These are phyloP conservation scores for Oreohelix idahoensis DNA, from an alignment of 1,140 invertebrate species.

Conservation along the genomic window DNA sequence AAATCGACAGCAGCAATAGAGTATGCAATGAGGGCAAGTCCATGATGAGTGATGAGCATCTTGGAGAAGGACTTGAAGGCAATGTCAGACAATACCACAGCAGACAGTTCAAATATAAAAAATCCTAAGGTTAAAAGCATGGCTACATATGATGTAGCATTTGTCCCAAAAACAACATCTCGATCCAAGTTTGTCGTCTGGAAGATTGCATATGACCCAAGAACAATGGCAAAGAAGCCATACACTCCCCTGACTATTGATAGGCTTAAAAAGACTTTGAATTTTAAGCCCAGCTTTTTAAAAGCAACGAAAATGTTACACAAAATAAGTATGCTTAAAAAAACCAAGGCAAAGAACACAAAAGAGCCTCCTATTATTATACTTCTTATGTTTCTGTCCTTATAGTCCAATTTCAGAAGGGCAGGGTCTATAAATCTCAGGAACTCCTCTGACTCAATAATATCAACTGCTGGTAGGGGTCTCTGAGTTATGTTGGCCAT, in stretches of 20 bases:
- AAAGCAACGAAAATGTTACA: slow-evolving; percentile 47
- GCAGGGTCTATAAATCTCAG: slow-evolving; percentile 55
- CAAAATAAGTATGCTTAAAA: slow-evolving; percentile 41
- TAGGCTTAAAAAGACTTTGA: slow-evolving; percentile 67
- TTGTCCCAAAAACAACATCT: slow-evolving; percentile 61
- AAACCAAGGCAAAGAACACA: slow-evolving; percentile 49
- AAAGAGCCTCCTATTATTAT: slow-evolving; percentile 51
- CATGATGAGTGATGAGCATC: slow-evolving; percentile 67
- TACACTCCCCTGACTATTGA: slow-evolving; percentile 62
- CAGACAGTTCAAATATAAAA: slow-evolving; percentile 66
- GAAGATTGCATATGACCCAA: slow-evolving; percentile 60
- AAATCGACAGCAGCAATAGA: slow-evolving; percentile 43
- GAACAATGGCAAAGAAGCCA: slow-evolving; percentile 58
- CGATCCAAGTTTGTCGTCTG: slow-evolving; percentile 54
- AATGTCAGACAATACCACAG: slow-evolving; percentile 62
- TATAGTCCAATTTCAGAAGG: slow-evolving; percentile 53
- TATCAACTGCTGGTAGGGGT: neutral
- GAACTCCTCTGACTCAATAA: slow-evolving; percentile 39
- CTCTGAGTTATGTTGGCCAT: neutral
- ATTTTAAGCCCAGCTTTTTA: slow-evolving; percentile 57
- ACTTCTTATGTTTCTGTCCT: slow-evolving; percentile 37
- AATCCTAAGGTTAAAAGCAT: slow-evolving; percentile 64
- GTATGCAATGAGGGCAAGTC: slow-evolving; percentile 62
- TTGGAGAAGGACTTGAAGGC: slow-evolving; percentile 58
- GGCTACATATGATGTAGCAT: slow-evolving; percentile 55